phyloP scores from a whole-genome alignment of 2,113 vertebrate species.

The Prolemur simus region DNA sequence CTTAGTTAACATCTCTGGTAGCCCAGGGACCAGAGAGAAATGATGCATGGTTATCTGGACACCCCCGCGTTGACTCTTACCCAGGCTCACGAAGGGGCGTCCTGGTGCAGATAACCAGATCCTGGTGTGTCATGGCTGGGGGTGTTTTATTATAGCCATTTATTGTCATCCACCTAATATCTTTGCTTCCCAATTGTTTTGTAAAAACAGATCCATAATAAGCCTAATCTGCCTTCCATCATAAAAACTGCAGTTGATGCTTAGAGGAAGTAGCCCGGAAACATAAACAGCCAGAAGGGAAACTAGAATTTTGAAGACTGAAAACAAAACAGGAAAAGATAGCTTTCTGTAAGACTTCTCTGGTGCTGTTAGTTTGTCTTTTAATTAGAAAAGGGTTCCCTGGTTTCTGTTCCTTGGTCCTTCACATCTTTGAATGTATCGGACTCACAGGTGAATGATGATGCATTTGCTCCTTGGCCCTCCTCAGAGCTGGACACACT shows the following conservation, averaged over 20 bases:
- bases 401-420: background rate
- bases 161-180: background rate
- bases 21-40: background rate
- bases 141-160: background rate
- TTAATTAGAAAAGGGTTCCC: background rate
- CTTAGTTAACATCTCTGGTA: background rate
- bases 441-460: background rate
- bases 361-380: background rate
- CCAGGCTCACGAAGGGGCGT: background rate
- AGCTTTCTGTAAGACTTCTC: background rate
- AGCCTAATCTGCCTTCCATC: background rate
- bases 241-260: background rate
- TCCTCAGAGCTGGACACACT: background rate
- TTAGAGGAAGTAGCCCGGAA: background rate
- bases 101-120: background rate
- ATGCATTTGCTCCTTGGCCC: background rate
- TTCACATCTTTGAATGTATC: background rate
- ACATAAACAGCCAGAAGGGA: background rate
- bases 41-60: background rate
- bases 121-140: background rate
- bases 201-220: slow-evolving; percentile 24
- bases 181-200: slow-evolving; percentile 43
- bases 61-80: background rate
- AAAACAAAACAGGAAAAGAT: background rate
- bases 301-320: background rate